phyloP scores from a whole-genome alignment of 2,888 invertebrate species.

The Xestia sexstrigata region DNA sequence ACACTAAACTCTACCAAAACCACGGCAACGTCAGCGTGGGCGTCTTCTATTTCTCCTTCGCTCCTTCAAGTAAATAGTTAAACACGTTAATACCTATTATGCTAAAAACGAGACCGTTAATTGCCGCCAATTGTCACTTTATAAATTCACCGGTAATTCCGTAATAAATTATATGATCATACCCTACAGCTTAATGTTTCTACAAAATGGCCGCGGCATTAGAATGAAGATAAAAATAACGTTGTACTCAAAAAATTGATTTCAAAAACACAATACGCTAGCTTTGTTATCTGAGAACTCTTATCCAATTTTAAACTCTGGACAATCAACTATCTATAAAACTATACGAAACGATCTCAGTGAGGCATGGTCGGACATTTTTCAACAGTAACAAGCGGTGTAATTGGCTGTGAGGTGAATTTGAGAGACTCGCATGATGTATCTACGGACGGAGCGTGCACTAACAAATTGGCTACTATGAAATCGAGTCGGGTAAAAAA shows the following conservation, averaged over 20 bases:
- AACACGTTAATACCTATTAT: slow-evolving; percentile 21
- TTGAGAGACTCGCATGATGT: slow-evolving; percentile 79
- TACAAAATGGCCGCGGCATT: background rate
- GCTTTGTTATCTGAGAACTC: background rate
- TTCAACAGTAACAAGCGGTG: slow-evolving; percentile 84
- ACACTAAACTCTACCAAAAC: background rate
- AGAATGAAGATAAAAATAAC: background rate
- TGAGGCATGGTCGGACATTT: slow-evolving; percentile 77
- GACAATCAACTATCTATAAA: slow-evolving; percentile 37
- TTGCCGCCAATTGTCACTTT: background rate
- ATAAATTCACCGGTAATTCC: slow-evolving; percentile 16
- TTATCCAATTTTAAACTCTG: slow-evolving; percentile 28
- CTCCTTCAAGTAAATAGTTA: slow-evolving; percentile 6
- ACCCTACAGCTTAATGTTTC: background rate
- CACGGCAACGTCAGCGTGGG: background rate
- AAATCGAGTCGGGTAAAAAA: slow-evolving; percentile 67
- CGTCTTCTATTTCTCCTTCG: background rate
- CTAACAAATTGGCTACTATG: slow-evolving; percentile 70
- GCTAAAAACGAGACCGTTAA: slow-evolving; percentile 19
- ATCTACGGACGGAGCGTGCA: slow-evolving; percentile 66
- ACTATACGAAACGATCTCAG: slow-evolving; percentile 64
- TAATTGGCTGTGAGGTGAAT: slow-evolving; percentile 83
- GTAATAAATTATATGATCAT: slow-evolving; percentile 2
- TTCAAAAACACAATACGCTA: background rate
- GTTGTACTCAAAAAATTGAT: background rate